Percentiles rank a stretch among this genome's conserved stretches.
Conservation (phyloP, 2,797 vertebrate genomes). For the Anguilla obscura region DNA sequence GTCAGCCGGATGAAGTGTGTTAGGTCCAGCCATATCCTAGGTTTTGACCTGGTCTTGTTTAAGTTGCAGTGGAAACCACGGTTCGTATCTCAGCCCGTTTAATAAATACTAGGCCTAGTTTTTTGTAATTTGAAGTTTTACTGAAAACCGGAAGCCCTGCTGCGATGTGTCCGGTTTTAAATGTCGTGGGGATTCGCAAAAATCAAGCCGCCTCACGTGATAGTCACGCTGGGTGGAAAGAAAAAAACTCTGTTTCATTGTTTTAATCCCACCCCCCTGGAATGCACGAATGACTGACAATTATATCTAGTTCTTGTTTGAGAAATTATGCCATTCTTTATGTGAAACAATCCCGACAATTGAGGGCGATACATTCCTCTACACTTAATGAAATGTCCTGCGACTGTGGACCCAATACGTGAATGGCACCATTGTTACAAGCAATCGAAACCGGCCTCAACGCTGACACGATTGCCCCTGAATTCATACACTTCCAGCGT, state of each 20-base stretch:
- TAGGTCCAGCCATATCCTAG: too few relatives aligned
- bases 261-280: not conserved
- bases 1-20: too few relatives aligned
- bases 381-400: conserved; percentile 16
- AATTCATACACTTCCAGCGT: not conserved
- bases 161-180: not conserved
- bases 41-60: not conserved
- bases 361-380: not conserved
- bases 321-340: conserved; percentile 6
- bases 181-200: not conserved
- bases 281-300: conserved; percentile 11
- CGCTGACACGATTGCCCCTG: not conserved
- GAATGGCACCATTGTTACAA: conserved; percentile 28
- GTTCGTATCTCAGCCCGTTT: not conserved
- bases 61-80: not conserved
- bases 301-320: not conserved
- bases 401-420: not conserved
- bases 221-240: not conserved
- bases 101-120: not conserved
- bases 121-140: not conserved
- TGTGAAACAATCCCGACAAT: not conserved
- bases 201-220: conserved; percentile 1
- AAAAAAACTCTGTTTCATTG: not conserved
- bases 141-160: not conserved
- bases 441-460: not conserved